Evolutionary conservation across 2,797 vertebrate species (phyloP).

Genomic region (Miichthys miiuy): DNA sequence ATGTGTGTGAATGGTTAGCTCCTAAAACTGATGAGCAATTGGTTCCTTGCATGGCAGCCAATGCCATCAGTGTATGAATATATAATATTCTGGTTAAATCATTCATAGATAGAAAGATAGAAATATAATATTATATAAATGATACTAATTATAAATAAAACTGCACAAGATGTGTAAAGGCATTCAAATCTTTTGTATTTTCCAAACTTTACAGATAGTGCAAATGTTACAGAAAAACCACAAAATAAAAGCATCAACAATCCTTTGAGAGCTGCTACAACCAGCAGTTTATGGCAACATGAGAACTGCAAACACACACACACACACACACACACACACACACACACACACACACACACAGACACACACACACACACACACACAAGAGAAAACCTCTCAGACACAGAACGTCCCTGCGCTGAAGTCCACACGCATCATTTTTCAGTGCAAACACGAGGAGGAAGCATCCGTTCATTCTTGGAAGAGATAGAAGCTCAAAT

Average conservation of each 20-base stretch:
- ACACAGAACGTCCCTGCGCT: background rate
- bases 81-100: background rate
- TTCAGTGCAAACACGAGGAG: slow-evolving; percentile 12
- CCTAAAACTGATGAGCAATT: too few species aligned
- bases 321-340: slow-evolving; percentile 3
- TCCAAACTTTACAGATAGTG: slow-evolving; percentile 72
- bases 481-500: background rate
- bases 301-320: slow-evolving; percentile 32
- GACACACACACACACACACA: slow-evolving; percentile 8
- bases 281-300: slow-evolving; percentile 8
- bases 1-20: too few species aligned
- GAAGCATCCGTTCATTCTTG: background rate
- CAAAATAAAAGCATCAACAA: slow-evolving; percentile 19
- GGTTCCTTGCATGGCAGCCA: too few species aligned
- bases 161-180: background rate
- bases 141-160: background rate
- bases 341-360: background rate
- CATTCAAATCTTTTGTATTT: slow-evolving; percentile 67
- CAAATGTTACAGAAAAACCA: slow-evolving; percentile 61
- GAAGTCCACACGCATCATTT: background rate
- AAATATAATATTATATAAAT: background rate
- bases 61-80: too few species aligned
- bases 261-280: slow-evolving; percentile 6
- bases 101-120: background rate
- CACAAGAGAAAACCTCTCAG: slow-evolving; percentile 15